Base-by-base conservation (phyloP, 2,113 vertebrate species). In the Gnathonemus longibarbis region DNA sequence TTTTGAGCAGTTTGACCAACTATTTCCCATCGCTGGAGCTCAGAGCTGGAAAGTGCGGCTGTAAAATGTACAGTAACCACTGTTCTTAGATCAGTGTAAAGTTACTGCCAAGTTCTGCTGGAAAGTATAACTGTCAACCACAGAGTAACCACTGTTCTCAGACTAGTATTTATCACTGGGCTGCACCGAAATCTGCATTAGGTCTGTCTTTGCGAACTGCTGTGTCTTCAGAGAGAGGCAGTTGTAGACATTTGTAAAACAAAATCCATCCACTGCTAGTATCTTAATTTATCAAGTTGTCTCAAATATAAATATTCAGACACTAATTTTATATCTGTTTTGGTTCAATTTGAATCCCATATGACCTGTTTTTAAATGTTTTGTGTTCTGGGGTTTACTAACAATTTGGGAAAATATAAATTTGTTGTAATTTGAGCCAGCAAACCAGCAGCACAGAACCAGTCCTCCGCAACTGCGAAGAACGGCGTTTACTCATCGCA, bases 71-170 rank as follows among this genome's bases (percentile, higher is more conserved):
- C 83, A n/a, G 83, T 24, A 48, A 48, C 39, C 80, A 48, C 80
- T 45, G 80, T 84, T 84, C 80, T 84, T 24, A 48, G 80, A 84
- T 45, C 45, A 84, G 80, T 48, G 45, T 83, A 42, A 19, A 83
- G 39, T 84, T 84, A 84, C 80, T 84, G 80, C 83, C 83, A 84
- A 45, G 74, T 80, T 45, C 15, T 42, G 39, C 77, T 46, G 83
- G 83, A 84, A 45, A 84, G 45, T 84, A 84, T 48, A 84, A 48
- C 83, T 46, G 83, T 84, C 39, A 84, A 42, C 45, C 83, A 84
- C 83, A 84, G 42, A 48, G 21, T 84, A 84, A 46, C 45, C 42
- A 84, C 83, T 84, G 45, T 84, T 84, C 83, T 46, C 83, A 48
- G 83, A 84, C 83, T 17, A 48, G 83, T n/a, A 45, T 84, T 84